Conservation (phyloP, 2,113 vertebrate species). For the Rhinoderma darwinii region DNA sequence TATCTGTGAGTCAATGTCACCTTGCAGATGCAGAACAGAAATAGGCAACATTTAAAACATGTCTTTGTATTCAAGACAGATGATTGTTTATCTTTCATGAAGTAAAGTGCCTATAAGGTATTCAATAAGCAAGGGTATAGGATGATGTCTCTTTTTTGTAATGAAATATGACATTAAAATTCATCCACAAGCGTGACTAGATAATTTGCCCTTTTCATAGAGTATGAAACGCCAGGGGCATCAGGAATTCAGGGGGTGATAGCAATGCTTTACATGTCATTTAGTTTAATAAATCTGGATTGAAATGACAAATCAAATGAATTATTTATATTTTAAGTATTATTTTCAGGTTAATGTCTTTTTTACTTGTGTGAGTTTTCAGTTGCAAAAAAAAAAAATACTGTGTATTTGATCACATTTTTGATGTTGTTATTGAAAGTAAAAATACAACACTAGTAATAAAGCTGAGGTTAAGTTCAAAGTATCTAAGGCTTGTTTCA, state of each 20-base stretch:
- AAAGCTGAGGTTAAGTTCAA: too few species aligned
- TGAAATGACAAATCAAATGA: conserved; percentile 20
- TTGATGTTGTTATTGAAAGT: too few species aligned
- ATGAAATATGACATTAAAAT: conserved; percentile 47
- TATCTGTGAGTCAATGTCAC: conserved; percentile 28
- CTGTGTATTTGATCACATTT: too few species aligned
- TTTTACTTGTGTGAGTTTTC: not conserved
- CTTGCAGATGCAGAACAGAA: conserved; percentile 8
- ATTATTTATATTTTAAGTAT: not conserved
- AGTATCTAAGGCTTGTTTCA: too few species aligned
- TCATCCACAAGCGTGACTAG: conserved; percentile 29
- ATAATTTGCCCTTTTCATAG: conserved; percentile 48
- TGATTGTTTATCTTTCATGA: conserved; percentile 37
- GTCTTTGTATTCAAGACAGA: conserved; percentile 21
- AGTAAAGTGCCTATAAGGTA: conserved; percentile 54
- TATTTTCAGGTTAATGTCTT: conserved; percentile 13
- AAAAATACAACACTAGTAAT: too few species aligned
- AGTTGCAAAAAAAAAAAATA: too few species aligned
- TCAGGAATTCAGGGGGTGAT: conserved; percentile 14
- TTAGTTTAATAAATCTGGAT: conserved; percentile 9
- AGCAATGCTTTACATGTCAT: conserved; percentile 26
- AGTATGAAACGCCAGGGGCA: conserved; percentile 17
- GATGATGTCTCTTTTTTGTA: conserved; percentile 40
- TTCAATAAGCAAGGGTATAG: conserved; percentile 47
- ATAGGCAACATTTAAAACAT: conserved; percentile 10